Percentiles rank a stretch among this genome's conserved stretches.
Evolutionary conservation across 1,140 invertebrate genomes (phyloP).

Genomic region (Diorhabda sublineata): DNA sequence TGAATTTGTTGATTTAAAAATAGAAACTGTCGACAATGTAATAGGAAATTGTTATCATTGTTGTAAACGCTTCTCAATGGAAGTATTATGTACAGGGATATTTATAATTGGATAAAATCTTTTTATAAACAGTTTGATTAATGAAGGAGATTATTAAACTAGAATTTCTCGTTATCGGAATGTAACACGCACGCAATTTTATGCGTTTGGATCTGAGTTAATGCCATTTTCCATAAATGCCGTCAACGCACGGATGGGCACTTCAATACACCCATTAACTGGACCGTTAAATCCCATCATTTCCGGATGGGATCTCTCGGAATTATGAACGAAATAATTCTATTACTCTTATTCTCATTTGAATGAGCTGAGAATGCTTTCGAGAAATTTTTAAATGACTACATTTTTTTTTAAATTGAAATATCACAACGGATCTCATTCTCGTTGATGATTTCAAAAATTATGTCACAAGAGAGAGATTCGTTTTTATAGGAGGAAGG

Average conservation of each 20-base stretch:
- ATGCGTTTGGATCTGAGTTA: slow-evolving; percentile 6
- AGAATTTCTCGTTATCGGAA: slow-evolving; percentile 7
- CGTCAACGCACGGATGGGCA: slow-evolving; percentile 4
- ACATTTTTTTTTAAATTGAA: neutral
- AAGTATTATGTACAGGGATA: too few relatives aligned
- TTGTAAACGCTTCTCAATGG: too few relatives aligned
- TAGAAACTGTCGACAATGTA: neutral
- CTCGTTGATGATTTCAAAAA: too few relatives aligned
- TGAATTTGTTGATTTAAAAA: slow-evolving; percentile 6
- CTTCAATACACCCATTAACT: slow-evolving; percentile 6
- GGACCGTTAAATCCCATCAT: neutral
- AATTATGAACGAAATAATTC: slow-evolving; percentile 3
- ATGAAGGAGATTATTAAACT: neutral
- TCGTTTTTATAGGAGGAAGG: too few relatives aligned
- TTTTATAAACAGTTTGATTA: neutral
- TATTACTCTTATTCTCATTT: slow-evolving; percentile 3
- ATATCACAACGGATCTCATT: neutral
- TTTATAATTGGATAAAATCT: too few relatives aligned
- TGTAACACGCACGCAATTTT: slow-evolving; percentile 7
- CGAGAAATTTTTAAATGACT: neutral
- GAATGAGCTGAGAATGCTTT: neutral
- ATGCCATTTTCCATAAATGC: slow-evolving; percentile 6
- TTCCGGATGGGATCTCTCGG: neutral
- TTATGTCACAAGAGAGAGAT: too few relatives aligned
- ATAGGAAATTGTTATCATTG: neutral